Conservation (phyloP, 2,888 invertebrate species). For the Mythimna ferrago region DNA sequence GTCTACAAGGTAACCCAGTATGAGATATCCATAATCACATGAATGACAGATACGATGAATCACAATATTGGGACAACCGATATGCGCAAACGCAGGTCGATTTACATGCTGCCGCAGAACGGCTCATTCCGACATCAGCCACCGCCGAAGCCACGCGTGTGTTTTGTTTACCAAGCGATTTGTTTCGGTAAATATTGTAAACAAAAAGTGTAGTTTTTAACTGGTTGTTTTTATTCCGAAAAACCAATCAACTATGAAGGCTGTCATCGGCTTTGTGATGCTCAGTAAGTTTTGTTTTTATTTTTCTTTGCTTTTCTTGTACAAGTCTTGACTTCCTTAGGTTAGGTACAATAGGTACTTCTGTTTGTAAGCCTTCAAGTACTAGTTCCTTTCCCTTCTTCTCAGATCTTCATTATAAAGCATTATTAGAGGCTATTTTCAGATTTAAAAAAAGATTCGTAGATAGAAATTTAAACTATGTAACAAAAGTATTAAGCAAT, state of each 20-base stretch:
- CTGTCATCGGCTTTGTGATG: constrained; percentile 70
- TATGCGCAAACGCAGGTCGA: constrained; percentile 54
- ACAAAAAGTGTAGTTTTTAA: constrained; percentile 47
- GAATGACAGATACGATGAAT: constrained; percentile 39
- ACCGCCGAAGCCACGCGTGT: constrained; percentile 29
- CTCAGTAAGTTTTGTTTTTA: constrained; percentile 74
- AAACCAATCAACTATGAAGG: constrained; percentile 74
- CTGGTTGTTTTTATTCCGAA: constrained; percentile 36
- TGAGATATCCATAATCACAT: constrained; percentile 38
- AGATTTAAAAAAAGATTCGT: neutral
- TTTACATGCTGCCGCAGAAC: constrained; percentile 38
- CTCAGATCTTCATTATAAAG: neutral
- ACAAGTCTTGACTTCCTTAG: constrained; percentile 42
- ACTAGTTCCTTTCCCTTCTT: neutral
- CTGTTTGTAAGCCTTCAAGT: neutral
- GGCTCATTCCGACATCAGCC: constrained; percentile 46
- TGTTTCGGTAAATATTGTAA: constrained; percentile 25
- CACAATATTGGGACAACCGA: constrained; percentile 41
- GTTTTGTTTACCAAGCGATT: constrained; percentile 12
- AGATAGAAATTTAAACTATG: too few species aligned
- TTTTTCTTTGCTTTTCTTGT: constrained; percentile 29
- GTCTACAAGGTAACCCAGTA: constrained; percentile 46
- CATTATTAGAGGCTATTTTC: neutral
- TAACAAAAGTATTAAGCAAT: too few species aligned
- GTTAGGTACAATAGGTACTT: constrained; percentile 9